Conservation (phyloP, 2,888 invertebrate species). For the Seira sanloemensis region DNA sequence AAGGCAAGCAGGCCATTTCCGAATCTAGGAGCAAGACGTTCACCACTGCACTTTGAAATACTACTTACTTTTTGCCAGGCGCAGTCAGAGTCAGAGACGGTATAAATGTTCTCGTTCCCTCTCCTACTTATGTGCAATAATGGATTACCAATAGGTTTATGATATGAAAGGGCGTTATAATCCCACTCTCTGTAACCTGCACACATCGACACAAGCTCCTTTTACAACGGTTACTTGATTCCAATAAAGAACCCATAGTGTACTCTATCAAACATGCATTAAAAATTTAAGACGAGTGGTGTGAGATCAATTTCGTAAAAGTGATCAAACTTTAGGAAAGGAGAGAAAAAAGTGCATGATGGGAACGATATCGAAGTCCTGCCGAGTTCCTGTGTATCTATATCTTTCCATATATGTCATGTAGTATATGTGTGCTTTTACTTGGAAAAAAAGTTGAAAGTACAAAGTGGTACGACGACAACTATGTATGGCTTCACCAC, state of each 20-base stretch:
- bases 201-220: background rate
- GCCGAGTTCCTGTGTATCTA: background rate
- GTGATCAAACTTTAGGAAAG: conserved; percentile 41
- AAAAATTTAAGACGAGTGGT: conserved; percentile 59
- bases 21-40: conserved; percentile 11
- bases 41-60: background rate
- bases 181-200: background rate
- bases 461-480: conserved; percentile 30
- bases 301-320: conserved; percentile 58
- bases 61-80: no score
- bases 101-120: background rate
- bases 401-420: conserved; percentile 14
- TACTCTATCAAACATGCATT: conserved; percentile 57
- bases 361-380: background rate
- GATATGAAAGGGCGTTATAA: background rate
- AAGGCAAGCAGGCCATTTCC: conserved; percentile 3
- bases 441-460: background rate
- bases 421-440: background rate
- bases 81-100: background rate
- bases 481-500: conserved; percentile 1
- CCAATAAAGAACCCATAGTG: conserved; percentile 40
- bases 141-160: background rate
- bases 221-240: conserved; percentile 26
- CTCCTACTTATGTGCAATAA: background rate
- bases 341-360: background rate